phyloP scores from a whole-genome alignment of 1,140 invertebrate genomes.

The Polypedilum pembai region DNA sequence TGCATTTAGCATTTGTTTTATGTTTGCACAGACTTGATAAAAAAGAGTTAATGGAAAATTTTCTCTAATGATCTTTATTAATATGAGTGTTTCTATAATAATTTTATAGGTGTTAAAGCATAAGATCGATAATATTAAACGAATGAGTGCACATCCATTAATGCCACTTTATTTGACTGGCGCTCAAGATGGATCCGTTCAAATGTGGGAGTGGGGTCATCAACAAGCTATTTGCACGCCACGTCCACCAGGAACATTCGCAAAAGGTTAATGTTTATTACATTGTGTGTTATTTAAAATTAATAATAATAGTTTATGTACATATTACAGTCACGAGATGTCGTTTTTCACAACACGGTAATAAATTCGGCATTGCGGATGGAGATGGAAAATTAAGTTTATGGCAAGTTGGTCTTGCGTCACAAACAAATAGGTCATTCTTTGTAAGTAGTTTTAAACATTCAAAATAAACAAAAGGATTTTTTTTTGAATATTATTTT shows the following conservation, averaged over 20 bases:
- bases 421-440: constrained; percentile 78
- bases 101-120: constrained; percentile 66
- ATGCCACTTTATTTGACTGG: constrained; percentile 93
- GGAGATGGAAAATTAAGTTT: constrained; percentile 83
- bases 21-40: background rate
- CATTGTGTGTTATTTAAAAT: background rate
- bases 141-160: constrained; percentile 90
- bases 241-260: constrained; percentile 70
- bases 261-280: background rate
- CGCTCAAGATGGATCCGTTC: constrained; percentile 93
- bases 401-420: constrained; percentile 85
- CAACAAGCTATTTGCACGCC: constrained; percentile 80
- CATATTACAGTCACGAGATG: constrained; percentile 77
- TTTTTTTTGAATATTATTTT: constrained; percentile 30
- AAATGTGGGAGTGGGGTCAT: constrained; percentile 97
- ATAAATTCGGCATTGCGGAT: constrained; percentile 96
- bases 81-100: background rate
- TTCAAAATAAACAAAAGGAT: background rate
- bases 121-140: constrained; percentile 86
- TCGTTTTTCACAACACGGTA: constrained; percentile 91
- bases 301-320: background rate
- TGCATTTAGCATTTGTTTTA: constrained; percentile 24
- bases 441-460: constrained; percentile 67
- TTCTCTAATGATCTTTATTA: constrained; percentile 28
- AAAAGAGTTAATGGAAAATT: background rate